phyloP scores from a whole-genome alignment of 2,888 invertebrate species.

The Xestia xanthographa region DNA sequence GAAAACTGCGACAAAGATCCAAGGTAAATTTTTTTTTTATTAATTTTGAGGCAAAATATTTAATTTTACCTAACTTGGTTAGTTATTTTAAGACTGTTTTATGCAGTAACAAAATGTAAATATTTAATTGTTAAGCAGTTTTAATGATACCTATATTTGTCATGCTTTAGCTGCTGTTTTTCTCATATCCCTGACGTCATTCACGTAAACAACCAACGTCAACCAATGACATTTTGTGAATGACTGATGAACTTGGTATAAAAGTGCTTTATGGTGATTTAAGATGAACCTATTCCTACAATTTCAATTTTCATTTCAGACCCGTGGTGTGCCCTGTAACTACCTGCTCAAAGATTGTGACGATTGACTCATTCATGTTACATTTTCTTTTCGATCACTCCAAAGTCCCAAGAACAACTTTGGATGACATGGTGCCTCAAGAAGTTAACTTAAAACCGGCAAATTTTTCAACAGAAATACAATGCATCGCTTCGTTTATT shows the following conservation, averaged over 20 bases:
- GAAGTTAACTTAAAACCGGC: constrained; percentile 52
- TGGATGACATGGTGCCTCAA: constrained; percentile 55
- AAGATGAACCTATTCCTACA: not conserved
- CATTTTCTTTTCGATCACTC: constrained; percentile 91
- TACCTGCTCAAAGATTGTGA: constrained; percentile 88
- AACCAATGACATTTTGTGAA: not conserved
- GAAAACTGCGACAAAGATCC: constrained; percentile 20
- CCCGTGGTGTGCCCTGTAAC: constrained; percentile 85
- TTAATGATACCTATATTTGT: not conserved
- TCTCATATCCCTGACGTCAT: not conserved
- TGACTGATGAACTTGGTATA: not conserved
- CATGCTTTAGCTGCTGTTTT: not conserved
- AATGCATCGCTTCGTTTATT: constrained; percentile 64
- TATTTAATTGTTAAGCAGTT: not conserved
- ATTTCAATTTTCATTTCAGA: constrained; percentile 54
- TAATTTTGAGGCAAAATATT: not conserved
- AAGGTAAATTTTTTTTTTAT: constrained; percentile 37
- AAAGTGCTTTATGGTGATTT: not conserved
- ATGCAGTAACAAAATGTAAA: not conserved
- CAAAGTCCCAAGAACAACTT: constrained; percentile 78
- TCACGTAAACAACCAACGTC: not conserved
- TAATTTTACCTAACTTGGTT: not conserved
- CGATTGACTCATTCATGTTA: constrained; percentile 86
- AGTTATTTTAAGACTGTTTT: not conserved
- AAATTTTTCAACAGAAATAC: constrained; percentile 58